Evolutionary conservation across 1,140 invertebrate genomes (phyloP).

Genomic region (Chrysoperla carnea): DNA sequence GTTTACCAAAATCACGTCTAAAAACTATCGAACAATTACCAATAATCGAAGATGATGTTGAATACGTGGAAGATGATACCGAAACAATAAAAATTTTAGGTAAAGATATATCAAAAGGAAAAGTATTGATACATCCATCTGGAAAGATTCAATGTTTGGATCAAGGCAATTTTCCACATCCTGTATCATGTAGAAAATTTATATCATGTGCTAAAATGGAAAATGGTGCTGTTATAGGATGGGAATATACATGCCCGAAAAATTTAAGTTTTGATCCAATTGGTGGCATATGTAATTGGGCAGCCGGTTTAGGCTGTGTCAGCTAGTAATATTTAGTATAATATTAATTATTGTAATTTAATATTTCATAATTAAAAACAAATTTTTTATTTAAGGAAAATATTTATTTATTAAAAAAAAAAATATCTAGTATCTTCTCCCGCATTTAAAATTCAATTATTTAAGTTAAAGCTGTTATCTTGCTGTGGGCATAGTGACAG

Average conservation of each 20-base stretch:
- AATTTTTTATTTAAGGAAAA: too few species aligned
- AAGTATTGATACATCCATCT: constrained; percentile 25
- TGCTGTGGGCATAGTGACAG: too few species aligned
- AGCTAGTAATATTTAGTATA: constrained; percentile 21
- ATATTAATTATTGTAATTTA: neutral
- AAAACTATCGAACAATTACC: constrained; percentile 1
- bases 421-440: too few species aligned
- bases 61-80: constrained; percentile 41
- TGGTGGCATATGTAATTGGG: constrained; percentile 80
- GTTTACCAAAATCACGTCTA: neutral
- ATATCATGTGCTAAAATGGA: constrained; percentile 73
- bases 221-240: constrained; percentile 52
- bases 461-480: too few species aligned
- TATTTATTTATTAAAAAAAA: too few species aligned
- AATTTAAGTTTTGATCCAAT: constrained; percentile 71
- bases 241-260: constrained; percentile 73
- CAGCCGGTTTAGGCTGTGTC: constrained; percentile 52
- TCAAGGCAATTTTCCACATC: constrained; percentile 76
- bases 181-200: constrained; percentile 72
- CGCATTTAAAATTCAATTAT: too few species aligned
- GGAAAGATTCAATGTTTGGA: constrained; percentile 65
- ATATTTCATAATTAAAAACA: too few species aligned
- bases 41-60: constrained; percentile 34
- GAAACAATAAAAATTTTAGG: constrained; percentile 23
- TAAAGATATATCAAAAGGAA: constrained; percentile 22